A percentile compares a stretch with the other conserved stretches of the same genome.
Evolutionary conservation across 2,797 vertebrate species (phyloP).

Genomic region (Sebastes alutus): DNA sequence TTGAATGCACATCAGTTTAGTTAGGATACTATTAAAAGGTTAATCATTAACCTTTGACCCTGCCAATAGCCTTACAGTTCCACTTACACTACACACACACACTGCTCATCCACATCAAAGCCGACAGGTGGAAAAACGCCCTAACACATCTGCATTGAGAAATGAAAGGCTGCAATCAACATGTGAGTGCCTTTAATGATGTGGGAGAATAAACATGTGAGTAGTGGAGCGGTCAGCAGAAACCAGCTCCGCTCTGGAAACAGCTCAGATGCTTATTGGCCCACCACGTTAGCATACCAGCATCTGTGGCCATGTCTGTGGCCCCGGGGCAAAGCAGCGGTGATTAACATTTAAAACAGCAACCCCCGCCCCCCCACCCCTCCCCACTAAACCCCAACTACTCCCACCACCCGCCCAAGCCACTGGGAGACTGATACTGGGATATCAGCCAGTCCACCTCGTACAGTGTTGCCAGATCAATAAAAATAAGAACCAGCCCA

Average conservation of each 20-base stretch:
- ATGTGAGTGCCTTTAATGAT: slow-evolving; percentile 60
- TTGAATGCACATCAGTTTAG: background rate
- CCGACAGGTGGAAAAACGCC: slow-evolving; percentile 46
- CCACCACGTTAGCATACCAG: slow-evolving; percentile 52
- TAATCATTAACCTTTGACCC: slow-evolving; percentile 51
- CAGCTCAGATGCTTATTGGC: slow-evolving; percentile 74
- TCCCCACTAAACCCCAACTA: background rate
- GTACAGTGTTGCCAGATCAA: too few species aligned
- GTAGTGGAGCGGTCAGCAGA: slow-evolving; percentile 30
- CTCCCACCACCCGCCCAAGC: background rate
- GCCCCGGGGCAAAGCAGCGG: slow-evolving; percentile 15
- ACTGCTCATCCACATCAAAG: slow-evolving; percentile 60
- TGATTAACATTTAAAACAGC: slow-evolving; percentile 60
- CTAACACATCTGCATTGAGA: slow-evolving; percentile 47
- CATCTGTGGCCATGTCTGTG: slow-evolving; percentile 54
- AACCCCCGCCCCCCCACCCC: background rate
- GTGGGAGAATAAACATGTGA: slow-evolving; percentile 64
- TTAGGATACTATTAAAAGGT: slow-evolving; percentile 16
- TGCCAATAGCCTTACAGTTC: slow-evolving; percentile 27
- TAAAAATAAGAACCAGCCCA: too few species aligned
- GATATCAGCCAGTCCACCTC: background rate
- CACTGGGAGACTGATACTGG: background rate
- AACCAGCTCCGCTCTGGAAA: slow-evolving; percentile 47
- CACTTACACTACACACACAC: slow-evolving; percentile 24
- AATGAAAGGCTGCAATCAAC: slow-evolving; percentile 59